Evolutionary conservation across 2,113 vertebrate genomes (phyloP).

Genomic region (Sterrhoptilus dennistouni): DNA sequence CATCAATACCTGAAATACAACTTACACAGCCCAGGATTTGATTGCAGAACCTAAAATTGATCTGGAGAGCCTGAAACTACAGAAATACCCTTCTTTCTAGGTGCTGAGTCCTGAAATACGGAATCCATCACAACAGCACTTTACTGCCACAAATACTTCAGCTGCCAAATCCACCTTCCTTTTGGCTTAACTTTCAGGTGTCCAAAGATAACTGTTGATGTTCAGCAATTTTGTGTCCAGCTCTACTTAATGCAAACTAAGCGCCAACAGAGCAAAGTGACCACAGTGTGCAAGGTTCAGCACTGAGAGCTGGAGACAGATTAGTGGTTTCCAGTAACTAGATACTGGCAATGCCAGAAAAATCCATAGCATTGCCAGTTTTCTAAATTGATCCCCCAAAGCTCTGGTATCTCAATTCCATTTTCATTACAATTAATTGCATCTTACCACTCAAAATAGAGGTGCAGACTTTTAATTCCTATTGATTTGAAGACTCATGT

Average conservation of each 20-base stretch:
- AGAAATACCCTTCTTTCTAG: not conserved
- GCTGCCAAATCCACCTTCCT: not conserved
- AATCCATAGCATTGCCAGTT: not conserved
- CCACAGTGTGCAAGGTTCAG: not conserved
- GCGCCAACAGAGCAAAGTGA: not conserved
- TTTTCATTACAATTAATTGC: conserved; percentile 6
- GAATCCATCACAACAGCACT: not conserved
- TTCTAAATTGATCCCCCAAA: conserved; percentile 15
- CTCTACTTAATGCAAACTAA: not conserved
- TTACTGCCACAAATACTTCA: not conserved
- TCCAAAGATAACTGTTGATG: not conserved
- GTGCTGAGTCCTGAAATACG: not conserved
- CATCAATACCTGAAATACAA: not conserved
- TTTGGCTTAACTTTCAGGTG: not conserved
- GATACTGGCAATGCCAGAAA: not conserved
- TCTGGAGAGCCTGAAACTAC: not conserved
- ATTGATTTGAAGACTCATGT: not conserved
- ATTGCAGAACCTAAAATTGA: not conserved
- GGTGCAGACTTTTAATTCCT: not conserved
- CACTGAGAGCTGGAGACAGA: not conserved
- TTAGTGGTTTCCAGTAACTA: conserved; percentile 7
- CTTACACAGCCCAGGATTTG: not conserved
- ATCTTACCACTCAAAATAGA: not conserved
- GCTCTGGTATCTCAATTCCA: not conserved
- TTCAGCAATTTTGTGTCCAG: conserved; percentile 17